phyloP scores from a whole-genome alignment of 2,113 vertebrate genomes.

The Marmota flaviventris region DNA sequence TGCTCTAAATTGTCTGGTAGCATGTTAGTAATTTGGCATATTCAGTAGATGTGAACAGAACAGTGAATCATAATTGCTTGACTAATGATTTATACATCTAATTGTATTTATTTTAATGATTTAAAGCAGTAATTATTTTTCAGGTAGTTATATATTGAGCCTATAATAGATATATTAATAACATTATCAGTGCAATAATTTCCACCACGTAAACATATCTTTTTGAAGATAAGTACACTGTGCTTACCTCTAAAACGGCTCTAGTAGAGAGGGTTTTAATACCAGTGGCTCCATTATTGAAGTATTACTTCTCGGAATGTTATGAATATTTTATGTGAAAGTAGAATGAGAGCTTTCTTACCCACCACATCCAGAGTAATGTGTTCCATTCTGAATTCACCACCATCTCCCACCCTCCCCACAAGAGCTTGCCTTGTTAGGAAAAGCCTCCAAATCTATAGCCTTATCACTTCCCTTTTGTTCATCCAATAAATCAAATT shows the following conservation, averaged over 20 bases:
- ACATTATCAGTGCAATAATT: constrained; percentile 67
- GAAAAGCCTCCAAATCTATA: background rate
- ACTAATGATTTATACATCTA: constrained; percentile 9
- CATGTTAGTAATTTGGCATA: constrained; percentile 43
- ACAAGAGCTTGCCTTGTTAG: background rate
- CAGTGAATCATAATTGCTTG: constrained; percentile 26
- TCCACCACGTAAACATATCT: constrained; percentile 57
- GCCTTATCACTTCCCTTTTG: background rate
- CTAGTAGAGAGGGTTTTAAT: constrained; percentile 68
- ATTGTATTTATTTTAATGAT: constrained; percentile 59
- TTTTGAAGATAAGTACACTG: constrained; percentile 42
- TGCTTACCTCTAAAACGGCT: constrained; percentile 55
- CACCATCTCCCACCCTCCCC: background rate
- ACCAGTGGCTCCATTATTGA: constrained; percentile 56
- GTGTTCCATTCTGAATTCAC: background rate
- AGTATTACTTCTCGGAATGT: constrained; percentile 46
- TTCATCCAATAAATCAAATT: background rate
- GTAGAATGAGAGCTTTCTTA: constrained; percentile 32
- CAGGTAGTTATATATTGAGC: constrained; percentile 48
- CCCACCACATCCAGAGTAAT: background rate
- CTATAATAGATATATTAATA: constrained; percentile 1
- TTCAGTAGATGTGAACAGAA: background rate
- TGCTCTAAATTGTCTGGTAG: background rate
- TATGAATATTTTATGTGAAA: constrained; percentile 72
- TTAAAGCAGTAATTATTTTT: constrained; percentile 58